Evolutionary conservation across 1,140 invertebrate genomes (phyloP), one percentile per base, ranked within the genome.

Genomic region (Branchinecta lynchi): DNA sequence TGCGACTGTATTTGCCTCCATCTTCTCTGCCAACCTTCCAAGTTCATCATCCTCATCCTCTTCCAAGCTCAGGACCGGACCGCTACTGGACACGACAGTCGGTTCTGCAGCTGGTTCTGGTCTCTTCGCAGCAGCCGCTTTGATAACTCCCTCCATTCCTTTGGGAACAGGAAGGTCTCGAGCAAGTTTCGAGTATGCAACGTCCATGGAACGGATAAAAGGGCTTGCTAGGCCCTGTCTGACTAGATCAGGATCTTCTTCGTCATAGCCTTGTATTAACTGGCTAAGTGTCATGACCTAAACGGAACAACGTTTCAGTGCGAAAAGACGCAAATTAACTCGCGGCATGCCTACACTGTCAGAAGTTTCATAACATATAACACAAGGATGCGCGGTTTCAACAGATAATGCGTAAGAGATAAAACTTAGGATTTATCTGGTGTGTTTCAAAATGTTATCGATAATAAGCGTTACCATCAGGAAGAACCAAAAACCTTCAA

Each of bases 181-280:
- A 0, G 92, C 90, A 68, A 96, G 79, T 74, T 88, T 86, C 0
- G 91, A 84, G 78, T 94, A 96, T 75, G 94, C 93, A 43, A 94
- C 89, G 77, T 97, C 93, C 92, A 96, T 93, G 74, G 92, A 90
- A 72, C 90, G 89, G 69, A 97, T 94, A 76, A 96, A 95, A 3
- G 93, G 86, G 75, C 84, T 86, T 66, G 86, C 86, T 1, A 96
- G 79, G 6, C 90, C 89, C 68, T 81, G 78, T 65, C 83, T 81
- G 0, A 89, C 90, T 8, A 83, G 80, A 67, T 94, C 89, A 0
- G 87, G 82, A 78, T 97, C 93, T 75, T 94, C 90, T 73, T 94
- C 89, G 74, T 96, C 93, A 76, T 88, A 96, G 0, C 80, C 71
- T 6, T 20, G 51, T 60, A 60, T 60, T 15, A 60, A 15, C 17